These are phyloP conservation scores for Adrianichthys oophorus DNA, from an alignment of 2,797 vertebrate species.

Conservation along the genomic window DNA sequence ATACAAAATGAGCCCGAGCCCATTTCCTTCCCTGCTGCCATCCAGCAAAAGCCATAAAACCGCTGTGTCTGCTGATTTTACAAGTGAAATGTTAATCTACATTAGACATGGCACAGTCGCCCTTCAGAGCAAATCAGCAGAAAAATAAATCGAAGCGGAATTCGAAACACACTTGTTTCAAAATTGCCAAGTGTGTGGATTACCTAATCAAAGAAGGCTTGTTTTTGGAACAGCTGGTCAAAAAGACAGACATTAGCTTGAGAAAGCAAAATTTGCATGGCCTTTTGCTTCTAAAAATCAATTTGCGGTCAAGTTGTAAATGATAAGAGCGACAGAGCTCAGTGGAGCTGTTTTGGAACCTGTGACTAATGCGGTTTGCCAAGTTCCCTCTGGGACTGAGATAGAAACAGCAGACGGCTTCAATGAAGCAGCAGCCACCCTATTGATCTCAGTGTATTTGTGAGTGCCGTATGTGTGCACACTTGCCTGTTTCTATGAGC, in stretches of 20 bases:
- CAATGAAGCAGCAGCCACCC: conserved; percentile 55
- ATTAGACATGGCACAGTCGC: conserved; percentile 71
- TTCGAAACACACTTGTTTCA: conserved; percentile 43
- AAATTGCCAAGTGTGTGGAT: conserved; percentile 67
- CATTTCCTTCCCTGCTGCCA: conserved; percentile 27
- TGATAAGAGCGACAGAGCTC: conserved; percentile 35
- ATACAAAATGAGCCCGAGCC: conserved; percentile 47
- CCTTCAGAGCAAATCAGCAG: conserved; percentile 72
- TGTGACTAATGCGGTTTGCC: conserved; percentile 52
- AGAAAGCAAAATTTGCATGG: conserved; percentile 63
- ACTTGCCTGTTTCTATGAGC: conserved; percentile 23
- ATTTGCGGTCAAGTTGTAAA: conserved; percentile 48
- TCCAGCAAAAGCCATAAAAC: conserved; percentile 55
- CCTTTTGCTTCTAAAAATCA: conserved; percentile 53
- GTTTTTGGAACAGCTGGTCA: conserved; percentile 66
- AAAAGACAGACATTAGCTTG: conserved; percentile 63
- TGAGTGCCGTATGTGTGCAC: conserved; percentile 12
- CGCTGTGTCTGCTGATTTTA: conserved; percentile 69
- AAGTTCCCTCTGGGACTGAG: conserved; percentile 9
- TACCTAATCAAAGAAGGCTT: conserved; percentile 74
- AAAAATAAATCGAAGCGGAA: conserved; percentile 62
- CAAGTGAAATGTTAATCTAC: conserved; percentile 74
- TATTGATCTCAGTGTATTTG: conserved; percentile 37
- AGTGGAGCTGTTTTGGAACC: conserved; percentile 55
- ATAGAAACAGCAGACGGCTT: conserved; percentile 16